Evolutionary conservation across 2,113 vertebrate genomes (phyloP).

Genomic region (Lepus americanus): DNA sequence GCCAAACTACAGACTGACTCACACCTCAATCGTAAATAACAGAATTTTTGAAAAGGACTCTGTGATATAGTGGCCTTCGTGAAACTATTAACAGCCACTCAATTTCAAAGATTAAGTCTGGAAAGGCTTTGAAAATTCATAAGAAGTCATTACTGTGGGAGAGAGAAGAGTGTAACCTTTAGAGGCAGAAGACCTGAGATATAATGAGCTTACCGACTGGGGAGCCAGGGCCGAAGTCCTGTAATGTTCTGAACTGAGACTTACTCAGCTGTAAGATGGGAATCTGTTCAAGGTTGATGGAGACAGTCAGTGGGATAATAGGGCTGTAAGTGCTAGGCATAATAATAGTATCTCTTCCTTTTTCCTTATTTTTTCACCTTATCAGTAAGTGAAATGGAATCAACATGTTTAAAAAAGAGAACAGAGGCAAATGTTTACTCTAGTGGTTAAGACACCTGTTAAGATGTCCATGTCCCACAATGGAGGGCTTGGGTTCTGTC

Average conservation of each 20-base stretch:
- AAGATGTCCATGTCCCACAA: no score
- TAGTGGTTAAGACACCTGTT: no score
- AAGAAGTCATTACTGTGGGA: background rate
- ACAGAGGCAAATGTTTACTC: no score
- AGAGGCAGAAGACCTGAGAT: background rate
- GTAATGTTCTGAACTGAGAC: background rate
- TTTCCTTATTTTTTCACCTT: background rate
- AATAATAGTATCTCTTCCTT: background rate
- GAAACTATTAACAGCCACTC: background rate
- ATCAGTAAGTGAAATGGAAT: background rate
- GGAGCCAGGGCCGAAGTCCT: background rate
- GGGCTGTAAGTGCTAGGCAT: background rate
- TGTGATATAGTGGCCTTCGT: background rate
- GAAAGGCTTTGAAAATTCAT: background rate
- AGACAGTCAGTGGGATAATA: background rate
- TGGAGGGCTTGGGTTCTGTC: no score
- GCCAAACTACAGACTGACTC: background rate
- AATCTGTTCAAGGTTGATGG: background rate
- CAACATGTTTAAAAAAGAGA: background rate
- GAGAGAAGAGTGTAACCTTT: background rate
- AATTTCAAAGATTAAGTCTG: background rate
- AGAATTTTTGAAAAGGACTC: conserved; percentile 19
- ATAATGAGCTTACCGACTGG: background rate
- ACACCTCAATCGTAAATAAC: background rate
- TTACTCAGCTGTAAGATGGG: background rate